phyloP scores from a whole-genome alignment of 2,113 vertebrate genomes.

The Orcinus orca region DNA sequence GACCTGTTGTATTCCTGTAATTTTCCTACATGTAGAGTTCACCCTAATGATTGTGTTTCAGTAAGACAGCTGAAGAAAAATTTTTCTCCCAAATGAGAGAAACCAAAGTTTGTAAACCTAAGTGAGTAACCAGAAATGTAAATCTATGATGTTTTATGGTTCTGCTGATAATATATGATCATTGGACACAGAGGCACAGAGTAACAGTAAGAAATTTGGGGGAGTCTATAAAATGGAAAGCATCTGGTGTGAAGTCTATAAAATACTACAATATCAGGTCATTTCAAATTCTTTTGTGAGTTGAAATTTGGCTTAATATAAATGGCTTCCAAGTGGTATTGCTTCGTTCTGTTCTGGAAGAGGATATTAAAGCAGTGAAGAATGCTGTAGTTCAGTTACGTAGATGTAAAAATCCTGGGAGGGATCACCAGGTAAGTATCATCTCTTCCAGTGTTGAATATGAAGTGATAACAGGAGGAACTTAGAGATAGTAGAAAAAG shows the following conservation, averaged over 20 bases:
- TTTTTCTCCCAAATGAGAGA: conserved; percentile 32
- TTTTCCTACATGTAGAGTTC: neutral
- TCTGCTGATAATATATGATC: conserved; percentile 34
- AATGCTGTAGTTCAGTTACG: neutral
- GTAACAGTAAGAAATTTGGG: neutral
- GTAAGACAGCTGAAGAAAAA: conserved; percentile 29
- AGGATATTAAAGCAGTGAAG: neutral
- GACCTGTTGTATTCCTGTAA: neutral
- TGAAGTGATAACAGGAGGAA: neutral
- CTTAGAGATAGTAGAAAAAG: neutral
- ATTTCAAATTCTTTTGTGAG: conserved; percentile 46
- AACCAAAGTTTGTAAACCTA: conserved; percentile 22
- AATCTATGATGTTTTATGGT: conserved; percentile 34
- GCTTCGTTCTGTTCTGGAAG: conserved; percentile 40
- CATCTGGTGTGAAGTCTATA: conserved; percentile 55
- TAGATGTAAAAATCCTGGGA: neutral
- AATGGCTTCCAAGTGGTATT: conserved; percentile 48
- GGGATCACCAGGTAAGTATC: neutral
- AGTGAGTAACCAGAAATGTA: conserved; percentile 42
- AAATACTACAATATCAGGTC: conserved; percentile 37
- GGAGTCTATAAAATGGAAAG: conserved; percentile 56
- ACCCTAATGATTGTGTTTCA: conserved; percentile 6
- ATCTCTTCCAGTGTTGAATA: neutral
- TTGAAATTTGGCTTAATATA: conserved; percentile 44
- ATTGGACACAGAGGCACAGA: conserved; percentile 14